Evolutionary conservation across 1,140 invertebrate species (phyloP).

Genomic region (Drosophila littoralis): DNA sequence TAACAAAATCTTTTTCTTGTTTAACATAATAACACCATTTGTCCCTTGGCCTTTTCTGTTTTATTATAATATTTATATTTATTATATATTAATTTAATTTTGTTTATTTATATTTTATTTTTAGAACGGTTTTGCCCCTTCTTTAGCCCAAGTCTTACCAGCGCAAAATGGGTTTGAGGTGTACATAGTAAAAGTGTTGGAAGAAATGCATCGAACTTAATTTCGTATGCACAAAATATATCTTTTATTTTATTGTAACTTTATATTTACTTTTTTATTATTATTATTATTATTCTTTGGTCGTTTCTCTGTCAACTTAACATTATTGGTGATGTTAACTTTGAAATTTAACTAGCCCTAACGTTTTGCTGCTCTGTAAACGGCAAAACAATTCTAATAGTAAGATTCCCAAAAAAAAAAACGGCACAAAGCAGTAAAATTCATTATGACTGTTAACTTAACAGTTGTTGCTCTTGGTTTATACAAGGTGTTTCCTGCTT

Average conservation of each 20-base stretch:
- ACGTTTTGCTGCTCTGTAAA: too few relatives aligned
- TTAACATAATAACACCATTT: neutral
- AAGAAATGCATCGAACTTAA: neutral
- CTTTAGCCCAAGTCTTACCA: neutral
- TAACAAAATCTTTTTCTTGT: conserved; percentile 7
- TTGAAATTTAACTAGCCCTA: neutral
- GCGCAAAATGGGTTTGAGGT: neutral
- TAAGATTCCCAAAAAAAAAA: too few relatives aligned
- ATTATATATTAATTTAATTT: neutral
- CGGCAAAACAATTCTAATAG: too few relatives aligned
- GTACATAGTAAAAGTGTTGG: neutral
- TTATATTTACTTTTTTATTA: too few relatives aligned
- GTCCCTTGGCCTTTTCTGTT: neutral
- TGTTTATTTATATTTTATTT: neutral
- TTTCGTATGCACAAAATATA: neutral
- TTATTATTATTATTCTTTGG: neutral
- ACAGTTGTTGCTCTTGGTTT: too few relatives aligned
- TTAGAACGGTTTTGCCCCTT: conserved; percentile 1
- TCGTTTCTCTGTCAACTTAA: too few relatives aligned
- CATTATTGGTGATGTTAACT: too few relatives aligned
- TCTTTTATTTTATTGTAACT: neutral
- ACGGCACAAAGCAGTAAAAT: too few relatives aligned
- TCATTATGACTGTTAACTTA: too few relatives aligned
- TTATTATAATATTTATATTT: neutral
- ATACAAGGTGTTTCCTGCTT: neutral